phyloP scores from a whole-genome alignment of 2,113 vertebrate genomes.

The Meriones unguiculatus region DNA sequence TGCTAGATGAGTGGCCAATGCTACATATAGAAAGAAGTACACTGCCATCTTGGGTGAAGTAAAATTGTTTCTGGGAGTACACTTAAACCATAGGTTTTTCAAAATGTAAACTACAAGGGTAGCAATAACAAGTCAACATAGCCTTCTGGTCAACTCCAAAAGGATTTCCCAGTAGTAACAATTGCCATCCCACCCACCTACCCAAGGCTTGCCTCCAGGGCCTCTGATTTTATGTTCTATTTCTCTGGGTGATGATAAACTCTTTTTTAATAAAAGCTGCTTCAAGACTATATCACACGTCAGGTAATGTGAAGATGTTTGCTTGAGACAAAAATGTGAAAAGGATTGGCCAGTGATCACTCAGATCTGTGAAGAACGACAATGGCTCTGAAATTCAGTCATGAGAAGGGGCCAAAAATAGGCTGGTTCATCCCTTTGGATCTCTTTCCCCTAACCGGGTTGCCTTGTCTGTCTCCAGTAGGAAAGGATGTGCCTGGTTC shows the following conservation, averaged over 20 bases:
- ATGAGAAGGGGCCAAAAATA: conserved; percentile 71
- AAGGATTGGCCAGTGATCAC: conserved; percentile 72
- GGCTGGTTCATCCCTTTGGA: conserved; percentile 1
- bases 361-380: conserved; percentile 78
- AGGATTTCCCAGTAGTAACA: neutral
- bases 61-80: neutral
- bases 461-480: too few relatives aligned
- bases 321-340: conserved; percentile 75
- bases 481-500: too few relatives aligned
- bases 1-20: neutral
- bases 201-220: neutral
- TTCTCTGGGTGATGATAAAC: neutral
- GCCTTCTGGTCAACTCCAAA: neutral
- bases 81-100: neutral
- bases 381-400: conserved; percentile 70
- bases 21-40: neutral
- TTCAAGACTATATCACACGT: conserved; percentile 73
- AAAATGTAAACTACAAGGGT: neutral
- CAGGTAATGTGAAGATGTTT: conserved; percentile 78
- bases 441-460: too few relatives aligned
- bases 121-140: neutral
- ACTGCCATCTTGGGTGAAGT: neutral
- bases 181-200: fast-evolving
- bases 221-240: neutral
- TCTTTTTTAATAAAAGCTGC: conserved; percentile 68